Evolutionary conservation across 2,888 invertebrate species (phyloP).

Genomic region (Agriotes lineatus): DNA sequence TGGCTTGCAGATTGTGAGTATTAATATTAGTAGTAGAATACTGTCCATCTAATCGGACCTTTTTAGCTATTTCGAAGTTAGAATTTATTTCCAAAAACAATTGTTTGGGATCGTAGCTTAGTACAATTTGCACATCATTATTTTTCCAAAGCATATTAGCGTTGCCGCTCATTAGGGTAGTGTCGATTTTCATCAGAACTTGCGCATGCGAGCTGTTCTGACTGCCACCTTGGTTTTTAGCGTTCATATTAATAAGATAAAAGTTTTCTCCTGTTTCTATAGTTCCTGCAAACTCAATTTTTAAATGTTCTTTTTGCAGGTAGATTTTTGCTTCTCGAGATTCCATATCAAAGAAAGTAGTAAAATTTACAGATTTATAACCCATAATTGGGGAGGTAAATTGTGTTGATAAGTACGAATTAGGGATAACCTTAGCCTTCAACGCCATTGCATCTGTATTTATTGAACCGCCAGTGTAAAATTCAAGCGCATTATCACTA

Average conservation of each 20-base stretch:
- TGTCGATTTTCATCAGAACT: slow-evolving; percentile 10
- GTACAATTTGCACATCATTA: slow-evolving; percentile 14
- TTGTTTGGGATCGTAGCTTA: slow-evolving; percentile 33
- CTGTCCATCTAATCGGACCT: slow-evolving; percentile 29
- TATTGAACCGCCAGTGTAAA: neutral
- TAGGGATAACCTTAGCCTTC: neutral
- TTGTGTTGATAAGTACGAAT: neutral
- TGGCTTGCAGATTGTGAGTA: slow-evolving; percentile 29
- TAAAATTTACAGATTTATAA: slow-evolving; percentile 16
- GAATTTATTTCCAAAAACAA: slow-evolving; percentile 1
- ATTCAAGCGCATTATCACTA: slow-evolving; percentile 2
- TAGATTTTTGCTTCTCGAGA: slow-evolving; percentile 1
- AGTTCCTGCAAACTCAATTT: slow-evolving; percentile 16
- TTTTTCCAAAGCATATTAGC: slow-evolving; percentile 30
- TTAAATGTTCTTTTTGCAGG: slow-evolving; percentile 14
- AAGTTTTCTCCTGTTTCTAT: slow-evolving; percentile 8
- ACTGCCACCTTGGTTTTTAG: slow-evolving; percentile 1
- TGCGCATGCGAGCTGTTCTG: slow-evolving; percentile 24
- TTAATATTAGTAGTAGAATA: slow-evolving; percentile 39
- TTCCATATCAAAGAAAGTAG: slow-evolving; percentile 1
- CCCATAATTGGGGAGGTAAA: slow-evolving; percentile 26
- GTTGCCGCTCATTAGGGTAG: slow-evolving; percentile 27
- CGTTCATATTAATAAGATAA: slow-evolving; percentile 25
- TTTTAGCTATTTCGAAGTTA: neutral
- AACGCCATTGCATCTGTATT: slow-evolving; percentile 13